A percentile compares a stretch with the other conserved stretches of the same genome.
These are phyloP conservation scores for Caenorhabditis sp. DNA, from an alignment of 2,888 invertebrate genomes.

Conservation along the genomic window DNA sequence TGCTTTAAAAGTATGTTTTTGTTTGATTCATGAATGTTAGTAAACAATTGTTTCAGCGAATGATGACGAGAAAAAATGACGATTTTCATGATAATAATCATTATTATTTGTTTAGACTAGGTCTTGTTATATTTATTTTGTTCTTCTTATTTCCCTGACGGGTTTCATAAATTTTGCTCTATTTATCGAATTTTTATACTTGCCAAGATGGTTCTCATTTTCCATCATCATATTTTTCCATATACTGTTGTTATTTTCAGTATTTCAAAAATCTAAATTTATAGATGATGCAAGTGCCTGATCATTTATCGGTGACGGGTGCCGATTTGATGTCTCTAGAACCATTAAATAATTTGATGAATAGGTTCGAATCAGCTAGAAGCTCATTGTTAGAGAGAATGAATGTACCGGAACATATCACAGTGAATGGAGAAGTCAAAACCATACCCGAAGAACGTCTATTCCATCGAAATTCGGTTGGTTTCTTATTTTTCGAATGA, in stretches of 20 bases:
- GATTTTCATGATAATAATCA: neutral
- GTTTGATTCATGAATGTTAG: neutral
- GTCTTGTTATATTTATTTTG: neutral
- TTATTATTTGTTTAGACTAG: neutral
- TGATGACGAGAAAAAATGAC: conserved; percentile 2
- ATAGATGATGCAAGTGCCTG: conserved; percentile 37
- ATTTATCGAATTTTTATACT: conserved; percentile 4
- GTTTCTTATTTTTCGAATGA: neutral
- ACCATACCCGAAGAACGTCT: conserved; percentile 14
- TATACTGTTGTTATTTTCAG: neutral
- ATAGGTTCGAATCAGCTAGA: conserved; percentile 22
- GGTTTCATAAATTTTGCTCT: neutral
- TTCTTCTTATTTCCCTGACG: neutral
- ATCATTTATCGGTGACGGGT: conserved; percentile 38
- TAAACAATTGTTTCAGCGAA: conserved; percentile 3
- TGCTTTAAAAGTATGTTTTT: conserved; percentile 61
- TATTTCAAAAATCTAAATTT: too few relatives aligned
- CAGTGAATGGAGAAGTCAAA: conserved; percentile 16
- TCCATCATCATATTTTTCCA: neutral
- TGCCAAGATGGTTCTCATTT: conserved; percentile 1
- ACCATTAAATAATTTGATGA: conserved; percentile 26
- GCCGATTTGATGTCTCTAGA: conserved; percentile 29
- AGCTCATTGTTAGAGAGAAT: conserved; percentile 29
- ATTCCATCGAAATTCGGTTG: conserved; percentile 13
- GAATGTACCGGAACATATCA: conserved; percentile 37